phyloP scores from a whole-genome alignment of 2,797 vertebrate species.

The Vespertilio murinus region DNA sequence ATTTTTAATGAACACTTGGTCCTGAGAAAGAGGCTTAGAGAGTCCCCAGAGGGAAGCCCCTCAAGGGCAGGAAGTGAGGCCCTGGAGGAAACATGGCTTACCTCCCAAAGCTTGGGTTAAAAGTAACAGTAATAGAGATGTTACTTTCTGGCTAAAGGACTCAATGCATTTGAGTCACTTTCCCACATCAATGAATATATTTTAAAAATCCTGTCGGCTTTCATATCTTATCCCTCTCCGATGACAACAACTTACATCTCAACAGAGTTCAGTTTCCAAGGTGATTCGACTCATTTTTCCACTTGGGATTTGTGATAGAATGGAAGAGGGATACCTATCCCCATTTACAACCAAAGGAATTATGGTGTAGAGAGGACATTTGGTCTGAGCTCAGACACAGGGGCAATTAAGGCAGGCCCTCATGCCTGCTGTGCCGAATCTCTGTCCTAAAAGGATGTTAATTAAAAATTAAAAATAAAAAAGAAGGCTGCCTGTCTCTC shows the following conservation, averaged over 20 bases:
- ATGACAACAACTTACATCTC: background rate
- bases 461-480: background rate
- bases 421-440: background rate
- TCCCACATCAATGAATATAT: background rate
- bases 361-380: background rate
- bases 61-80: background rate
- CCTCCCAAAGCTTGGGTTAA: background rate
- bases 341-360: conserved; percentile 32
- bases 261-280: conserved; percentile 7
- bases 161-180: background rate
- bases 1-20: background rate
- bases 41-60: background rate
- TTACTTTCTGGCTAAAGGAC: background rate
- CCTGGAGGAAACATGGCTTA: background rate
- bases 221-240: background rate
- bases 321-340: background rate
- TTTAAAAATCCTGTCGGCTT: background rate
- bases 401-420: background rate
- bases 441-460: conserved; percentile 30
- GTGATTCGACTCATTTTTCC: background rate
- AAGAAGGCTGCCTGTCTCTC: background rate
- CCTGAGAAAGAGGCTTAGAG: background rate
- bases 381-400: conserved; percentile 4
- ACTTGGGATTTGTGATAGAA: background rate
- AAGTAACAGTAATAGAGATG: conserved; percentile 7